These are phyloP conservation scores for Barypeithes pellucidus DNA, from an alignment of 2,888 invertebrate genomes.

Conservation along the genomic window DNA sequence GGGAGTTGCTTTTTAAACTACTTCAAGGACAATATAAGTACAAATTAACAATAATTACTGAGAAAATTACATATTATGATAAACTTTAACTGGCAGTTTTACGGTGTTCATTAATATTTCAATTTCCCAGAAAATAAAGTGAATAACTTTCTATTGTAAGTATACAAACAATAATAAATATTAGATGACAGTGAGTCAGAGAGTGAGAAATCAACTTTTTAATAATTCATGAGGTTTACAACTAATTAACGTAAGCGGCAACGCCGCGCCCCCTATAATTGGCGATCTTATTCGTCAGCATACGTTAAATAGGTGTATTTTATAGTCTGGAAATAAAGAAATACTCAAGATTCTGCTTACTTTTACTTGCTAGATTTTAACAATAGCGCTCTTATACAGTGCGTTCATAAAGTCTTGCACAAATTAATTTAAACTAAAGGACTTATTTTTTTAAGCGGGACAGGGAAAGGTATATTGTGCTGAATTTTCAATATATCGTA, in stretches of 20 bases:
- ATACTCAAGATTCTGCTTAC: no score
- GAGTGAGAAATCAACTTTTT: constrained; percentile 10
- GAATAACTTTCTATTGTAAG: constrained; percentile 7
- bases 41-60: constrained; percentile 9
- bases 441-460: no score
- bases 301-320: no score
- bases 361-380: no score
- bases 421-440: no score
- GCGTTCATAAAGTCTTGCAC: no score
- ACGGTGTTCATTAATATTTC: neutral
- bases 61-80: constrained; percentile 8
- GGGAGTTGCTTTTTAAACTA: neutral
- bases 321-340: no score
- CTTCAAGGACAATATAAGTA: neutral
- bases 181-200: constrained; percentile 7
- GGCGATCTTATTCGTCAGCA: neutral
- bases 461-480: no score
- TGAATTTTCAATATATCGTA: no score
- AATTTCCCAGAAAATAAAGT: constrained; percentile 7
- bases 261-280: neutral
- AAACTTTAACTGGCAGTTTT: constrained; percentile 1
- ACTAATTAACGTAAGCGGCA: constrained; percentile 1
- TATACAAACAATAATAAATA: constrained; percentile 15
- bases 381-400: no score
- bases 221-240: constrained; percentile 11